These are phyloP conservation scores for Megalops cyprinoides DNA, from an alignment of 2,797 vertebrate species.

Conservation along the genomic window DNA sequence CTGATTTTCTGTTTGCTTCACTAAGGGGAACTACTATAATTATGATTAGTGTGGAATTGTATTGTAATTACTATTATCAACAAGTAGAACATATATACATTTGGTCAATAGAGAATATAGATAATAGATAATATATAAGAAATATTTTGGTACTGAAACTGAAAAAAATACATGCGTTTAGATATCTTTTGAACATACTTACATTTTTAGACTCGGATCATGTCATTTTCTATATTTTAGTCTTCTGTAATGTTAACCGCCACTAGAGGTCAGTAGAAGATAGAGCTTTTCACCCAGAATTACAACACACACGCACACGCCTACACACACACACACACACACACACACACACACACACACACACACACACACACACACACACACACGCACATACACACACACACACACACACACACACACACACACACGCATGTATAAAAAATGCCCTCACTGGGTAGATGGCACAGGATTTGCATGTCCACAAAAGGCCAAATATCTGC, in stretches of 20 bases:
- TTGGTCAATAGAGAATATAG: neutral
- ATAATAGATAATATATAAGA: too few relatives aligned
- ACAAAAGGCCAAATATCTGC: neutral
- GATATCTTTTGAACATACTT: too few relatives aligned
- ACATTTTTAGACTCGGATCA: neutral
- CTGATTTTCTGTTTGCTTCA: neutral
- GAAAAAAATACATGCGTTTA: neutral
- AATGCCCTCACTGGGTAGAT: neutral
- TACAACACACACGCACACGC: neutral
- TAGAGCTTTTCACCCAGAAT: neutral
- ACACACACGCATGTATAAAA: too few relatives aligned
- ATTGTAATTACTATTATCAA: neutral
- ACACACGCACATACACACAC: too few relatives aligned
- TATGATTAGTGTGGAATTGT: neutral
- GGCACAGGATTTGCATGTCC: neutral
- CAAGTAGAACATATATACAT: neutral
- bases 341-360: too few relatives aligned
- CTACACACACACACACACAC: too few relatives aligned
- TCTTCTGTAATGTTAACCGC: neutral
- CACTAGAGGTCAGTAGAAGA: neutral
- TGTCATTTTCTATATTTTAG: neutral
- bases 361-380: too few relatives aligned
- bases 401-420: too few relatives aligned
- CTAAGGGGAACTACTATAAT: neutral
- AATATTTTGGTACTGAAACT: neutral